phyloP scores from a whole-genome alignment of 2,888 invertebrate genomes.

The Perizoma affinitatum region DNA sequence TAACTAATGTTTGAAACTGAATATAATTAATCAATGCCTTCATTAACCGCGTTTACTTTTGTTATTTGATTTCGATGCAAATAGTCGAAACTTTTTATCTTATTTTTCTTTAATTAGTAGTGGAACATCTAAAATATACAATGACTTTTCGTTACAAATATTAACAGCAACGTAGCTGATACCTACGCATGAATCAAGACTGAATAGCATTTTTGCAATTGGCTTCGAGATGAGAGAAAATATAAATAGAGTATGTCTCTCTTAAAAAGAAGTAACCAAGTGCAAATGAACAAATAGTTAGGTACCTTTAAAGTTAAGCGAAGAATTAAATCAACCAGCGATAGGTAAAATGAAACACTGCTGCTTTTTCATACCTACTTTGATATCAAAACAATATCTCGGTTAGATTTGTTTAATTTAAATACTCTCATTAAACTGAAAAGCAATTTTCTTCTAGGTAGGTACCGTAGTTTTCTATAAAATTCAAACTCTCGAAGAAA shows the following conservation, averaged over 20 bases:
- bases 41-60: slow-evolving; percentile 57
- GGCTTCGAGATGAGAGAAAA: too few species aligned
- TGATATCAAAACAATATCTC: neutral
- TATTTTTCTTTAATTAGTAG: too few species aligned
- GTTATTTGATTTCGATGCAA: slow-evolving; percentile 27
- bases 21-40: slow-evolving; percentile 74
- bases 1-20: slow-evolving; percentile 63
- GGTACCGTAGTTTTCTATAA: slow-evolving; percentile 16
- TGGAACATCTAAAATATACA: too few species aligned
- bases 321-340: neutral
- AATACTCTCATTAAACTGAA: slow-evolving; percentile 28
- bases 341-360: neutral
- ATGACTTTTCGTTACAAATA: too few species aligned
- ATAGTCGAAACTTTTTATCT: neutral
- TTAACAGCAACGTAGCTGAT: too few species aligned
- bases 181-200: too few species aligned
- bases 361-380: too few species aligned
- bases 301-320: too few species aligned
- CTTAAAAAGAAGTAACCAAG: too few species aligned
- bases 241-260: too few species aligned
- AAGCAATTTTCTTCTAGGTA: slow-evolving; percentile 14
- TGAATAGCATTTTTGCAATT: too few species aligned
- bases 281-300: too few species aligned
- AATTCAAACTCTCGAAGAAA: slow-evolving; percentile 45
- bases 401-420: slow-evolving; percentile 2